Conservation (phyloP, 2,113 vertebrate genomes). For the Dasyurus viverrinus region DNA sequence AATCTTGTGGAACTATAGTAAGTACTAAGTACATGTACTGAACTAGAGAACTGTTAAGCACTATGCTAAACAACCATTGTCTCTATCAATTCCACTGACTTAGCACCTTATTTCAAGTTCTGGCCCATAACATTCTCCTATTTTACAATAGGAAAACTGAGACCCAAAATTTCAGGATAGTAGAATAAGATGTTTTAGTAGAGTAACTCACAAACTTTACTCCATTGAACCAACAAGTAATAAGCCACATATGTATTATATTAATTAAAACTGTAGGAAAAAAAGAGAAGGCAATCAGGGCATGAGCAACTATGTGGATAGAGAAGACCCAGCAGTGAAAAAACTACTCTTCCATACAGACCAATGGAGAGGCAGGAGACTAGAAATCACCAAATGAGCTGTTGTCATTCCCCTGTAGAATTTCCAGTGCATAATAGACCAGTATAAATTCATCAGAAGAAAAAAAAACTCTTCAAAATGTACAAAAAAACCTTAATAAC, state of each 20-base stretch:
- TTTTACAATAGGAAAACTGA: background rate
- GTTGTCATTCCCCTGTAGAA: background rate
- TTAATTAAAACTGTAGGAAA: background rate
- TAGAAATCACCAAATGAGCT: background rate
- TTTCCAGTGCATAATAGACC: background rate
- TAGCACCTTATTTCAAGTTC: too few relatives aligned
- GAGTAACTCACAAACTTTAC: background rate
- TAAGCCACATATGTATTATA: background rate
- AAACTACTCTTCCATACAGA: background rate
- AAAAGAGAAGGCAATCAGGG: background rate
- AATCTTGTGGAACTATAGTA: too few relatives aligned
- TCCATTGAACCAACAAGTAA: background rate
- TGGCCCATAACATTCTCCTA: too few relatives aligned
- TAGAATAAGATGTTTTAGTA: background rate
- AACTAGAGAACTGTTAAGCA: too few relatives aligned
- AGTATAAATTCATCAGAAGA: background rate
- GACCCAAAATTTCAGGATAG: background rate
- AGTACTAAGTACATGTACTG: too few relatives aligned
- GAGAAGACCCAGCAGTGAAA: background rate
- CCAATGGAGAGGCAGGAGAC: background rate
- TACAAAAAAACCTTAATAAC: background rate
- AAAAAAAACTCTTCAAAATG: background rate
- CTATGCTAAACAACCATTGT: too few relatives aligned
- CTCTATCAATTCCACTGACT: too few relatives aligned
- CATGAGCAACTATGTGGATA: background rate